These are phyloP conservation scores for Otus sunia DNA, from an alignment of 2,113 vertebrate species.

Conservation along the genomic window DNA sequence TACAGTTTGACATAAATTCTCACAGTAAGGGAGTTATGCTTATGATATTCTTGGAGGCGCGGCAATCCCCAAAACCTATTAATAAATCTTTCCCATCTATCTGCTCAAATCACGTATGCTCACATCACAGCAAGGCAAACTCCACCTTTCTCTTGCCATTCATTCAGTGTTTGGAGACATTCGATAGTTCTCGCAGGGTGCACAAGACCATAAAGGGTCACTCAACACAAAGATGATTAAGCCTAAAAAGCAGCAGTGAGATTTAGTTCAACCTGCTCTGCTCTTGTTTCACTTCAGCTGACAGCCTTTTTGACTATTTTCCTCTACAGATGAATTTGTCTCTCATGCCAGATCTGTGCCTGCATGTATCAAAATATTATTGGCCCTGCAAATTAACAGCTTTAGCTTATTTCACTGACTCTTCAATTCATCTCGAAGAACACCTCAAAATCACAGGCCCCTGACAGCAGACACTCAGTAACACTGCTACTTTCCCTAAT, in stretches of 20 bases:
- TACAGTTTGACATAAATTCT: not conserved
- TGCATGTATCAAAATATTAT: not conserved
- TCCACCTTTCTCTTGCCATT: not conserved
- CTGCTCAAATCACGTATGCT: not conserved
- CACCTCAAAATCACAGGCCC: not conserved
- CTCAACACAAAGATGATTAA: not conserved
- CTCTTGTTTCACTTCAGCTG: not conserved
- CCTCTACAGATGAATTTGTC: not conserved
- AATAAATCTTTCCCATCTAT: not conserved
- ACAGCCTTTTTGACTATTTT: not conserved
- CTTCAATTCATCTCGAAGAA: not conserved
- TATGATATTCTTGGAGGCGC: not conserved
- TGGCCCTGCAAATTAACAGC: not conserved
- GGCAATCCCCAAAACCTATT: not conserved
- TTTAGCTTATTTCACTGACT: not conserved
- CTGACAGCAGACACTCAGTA: not conserved
- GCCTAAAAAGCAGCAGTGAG: not conserved
- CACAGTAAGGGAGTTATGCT: not conserved
- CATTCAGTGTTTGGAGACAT: not conserved
- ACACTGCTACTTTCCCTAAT: not conserved
- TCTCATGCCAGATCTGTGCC: not conserved
- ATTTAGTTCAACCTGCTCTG: not conserved
- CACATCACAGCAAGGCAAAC: not conserved
- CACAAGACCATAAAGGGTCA: not conserved
- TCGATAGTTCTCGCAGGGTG: not conserved